Evolutionary conservation across 2,797 vertebrate genomes (phyloP).

Genomic region (Sebastes hopkinsi): DNA sequence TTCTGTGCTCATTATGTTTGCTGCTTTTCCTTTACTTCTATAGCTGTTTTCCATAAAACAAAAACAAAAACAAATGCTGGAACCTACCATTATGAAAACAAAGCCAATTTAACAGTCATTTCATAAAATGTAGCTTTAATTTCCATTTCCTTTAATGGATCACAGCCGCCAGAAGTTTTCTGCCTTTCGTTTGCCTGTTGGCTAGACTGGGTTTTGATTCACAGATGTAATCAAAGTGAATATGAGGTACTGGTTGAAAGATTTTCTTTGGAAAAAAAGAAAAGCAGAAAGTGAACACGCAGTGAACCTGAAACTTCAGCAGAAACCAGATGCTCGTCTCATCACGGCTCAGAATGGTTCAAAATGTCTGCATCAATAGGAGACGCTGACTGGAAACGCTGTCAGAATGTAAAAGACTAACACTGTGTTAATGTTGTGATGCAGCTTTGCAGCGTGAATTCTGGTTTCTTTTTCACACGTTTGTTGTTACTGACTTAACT

Average conservation of each 20-base stretch:
- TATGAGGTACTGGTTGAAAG: conserved; percentile 23
- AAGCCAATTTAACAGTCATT: conserved; percentile 23
- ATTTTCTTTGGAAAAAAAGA: conserved; percentile 29
- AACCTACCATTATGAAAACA: neutral
- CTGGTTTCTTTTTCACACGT: neutral
- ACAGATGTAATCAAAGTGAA: conserved; percentile 42
- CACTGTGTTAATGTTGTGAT: neutral
- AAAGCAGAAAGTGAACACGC: conserved; percentile 5
- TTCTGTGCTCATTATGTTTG: neutral
- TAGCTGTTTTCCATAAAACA: neutral
- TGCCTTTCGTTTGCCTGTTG: conserved; percentile 19
- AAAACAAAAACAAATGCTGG: neutral
- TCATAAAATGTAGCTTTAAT: conserved; percentile 29
- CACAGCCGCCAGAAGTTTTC: conserved; percentile 30
- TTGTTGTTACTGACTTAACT: neutral
- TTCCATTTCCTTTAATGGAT: conserved; percentile 41
- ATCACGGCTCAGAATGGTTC: conserved; percentile 7
- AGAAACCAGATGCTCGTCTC: conserved; percentile 41
- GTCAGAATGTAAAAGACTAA: neutral
- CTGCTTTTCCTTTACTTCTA: neutral
- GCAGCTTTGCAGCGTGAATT: neutral
- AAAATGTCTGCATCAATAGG: neutral
- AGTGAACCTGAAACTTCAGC: conserved; percentile 33
- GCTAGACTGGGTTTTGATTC: conserved; percentile 13
- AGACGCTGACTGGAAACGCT: neutral